These are phyloP conservation scores for Anisognathus igniventris DNA, from an alignment of 2,797 vertebrate species.

Conservation along the genomic window DNA sequence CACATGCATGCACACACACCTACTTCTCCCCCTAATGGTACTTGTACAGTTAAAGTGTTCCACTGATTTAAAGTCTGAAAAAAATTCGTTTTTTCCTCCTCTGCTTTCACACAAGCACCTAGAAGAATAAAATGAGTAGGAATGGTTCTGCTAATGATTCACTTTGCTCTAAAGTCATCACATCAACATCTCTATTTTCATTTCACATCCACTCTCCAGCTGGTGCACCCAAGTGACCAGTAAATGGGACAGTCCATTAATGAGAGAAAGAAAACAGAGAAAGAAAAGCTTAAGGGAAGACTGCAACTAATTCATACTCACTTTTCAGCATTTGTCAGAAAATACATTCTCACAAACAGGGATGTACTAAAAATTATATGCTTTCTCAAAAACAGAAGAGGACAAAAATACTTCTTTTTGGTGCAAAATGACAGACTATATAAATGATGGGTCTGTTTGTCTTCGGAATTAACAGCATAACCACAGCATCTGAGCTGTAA, in stretches of 20 bases:
- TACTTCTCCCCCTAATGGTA: neutral
- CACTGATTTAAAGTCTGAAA: neutral
- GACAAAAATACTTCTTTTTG: neutral
- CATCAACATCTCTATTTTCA: neutral
- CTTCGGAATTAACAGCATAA: neutral
- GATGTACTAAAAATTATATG: neutral
- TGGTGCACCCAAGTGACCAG: neutral
- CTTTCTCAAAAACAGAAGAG: neutral
- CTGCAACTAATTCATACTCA: neutral
- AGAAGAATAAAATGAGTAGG: neutral
- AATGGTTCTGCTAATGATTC: slow-evolving; percentile 3
- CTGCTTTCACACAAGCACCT: neutral
- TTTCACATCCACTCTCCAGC: neutral
- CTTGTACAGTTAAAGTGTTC: neutral
- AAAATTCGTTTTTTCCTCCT: neutral
- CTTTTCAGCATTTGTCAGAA: neutral
- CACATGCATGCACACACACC: neutral
- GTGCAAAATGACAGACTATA: neutral
- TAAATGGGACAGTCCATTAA: neutral
- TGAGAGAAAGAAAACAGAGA: neutral
- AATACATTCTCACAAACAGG: neutral
- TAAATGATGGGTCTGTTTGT: neutral
- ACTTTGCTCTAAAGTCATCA: neutral
- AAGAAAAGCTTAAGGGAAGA: neutral
- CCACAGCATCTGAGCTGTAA: neutral